phyloP scores from a whole-genome alignment of 2,797 vertebrate species.

The Bovichtus diacanthus region DNA sequence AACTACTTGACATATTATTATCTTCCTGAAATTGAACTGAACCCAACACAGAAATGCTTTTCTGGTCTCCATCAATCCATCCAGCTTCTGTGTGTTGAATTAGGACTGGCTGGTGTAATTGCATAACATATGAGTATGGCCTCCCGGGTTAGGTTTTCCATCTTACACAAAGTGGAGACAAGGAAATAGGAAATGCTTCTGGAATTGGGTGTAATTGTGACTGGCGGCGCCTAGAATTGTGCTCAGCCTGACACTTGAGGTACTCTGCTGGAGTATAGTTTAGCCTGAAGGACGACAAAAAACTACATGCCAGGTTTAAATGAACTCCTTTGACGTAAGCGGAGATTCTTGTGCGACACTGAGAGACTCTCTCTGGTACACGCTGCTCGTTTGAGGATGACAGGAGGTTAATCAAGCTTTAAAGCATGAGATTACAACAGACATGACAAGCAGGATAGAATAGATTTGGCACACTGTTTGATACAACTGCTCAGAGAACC shows the following conservation, averaged over 20 bases:
- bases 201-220: constrained; percentile 81
- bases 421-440: constrained; percentile 78
- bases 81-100: constrained; percentile 60
- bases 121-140: constrained; percentile 72
- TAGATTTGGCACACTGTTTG: constrained; percentile 67
- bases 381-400: constrained; percentile 71
- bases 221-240: constrained; percentile 72
- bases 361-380: constrained; percentile 57
- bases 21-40: constrained; percentile 44
- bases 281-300: constrained; percentile 64
- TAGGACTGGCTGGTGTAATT: constrained; percentile 80
- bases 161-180: constrained; percentile 78
- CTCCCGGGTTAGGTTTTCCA: constrained; percentile 75
- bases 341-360: constrained; percentile 54
- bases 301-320: constrained; percentile 67
- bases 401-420: constrained; percentile 82
- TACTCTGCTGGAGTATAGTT: constrained; percentile 69
- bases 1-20: constrained; percentile 31
- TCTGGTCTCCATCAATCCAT: constrained; percentile 66
- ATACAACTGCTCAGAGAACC: constrained; percentile 49
- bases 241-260: constrained; percentile 69
- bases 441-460: constrained; percentile 76
- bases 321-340: constrained; percentile 63
- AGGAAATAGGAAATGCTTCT: constrained; percentile 79
- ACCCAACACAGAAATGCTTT: constrained; percentile 45